phyloP scores from a whole-genome alignment of 2,888 invertebrate genomes.

The Drosophila borborema region DNA sequence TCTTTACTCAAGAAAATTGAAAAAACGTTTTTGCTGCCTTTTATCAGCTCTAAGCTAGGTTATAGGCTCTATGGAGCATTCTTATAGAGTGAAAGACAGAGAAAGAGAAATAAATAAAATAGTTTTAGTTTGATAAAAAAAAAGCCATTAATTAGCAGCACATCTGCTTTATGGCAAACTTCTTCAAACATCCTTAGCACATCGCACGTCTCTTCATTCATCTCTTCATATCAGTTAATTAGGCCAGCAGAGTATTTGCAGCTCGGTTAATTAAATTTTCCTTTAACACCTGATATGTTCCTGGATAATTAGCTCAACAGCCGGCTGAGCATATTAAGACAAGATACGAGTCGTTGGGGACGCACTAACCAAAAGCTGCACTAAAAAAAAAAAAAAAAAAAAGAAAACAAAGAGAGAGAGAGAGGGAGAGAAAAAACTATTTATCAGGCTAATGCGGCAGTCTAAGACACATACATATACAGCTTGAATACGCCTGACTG shows the following conservation, averaged over 20 bases:
- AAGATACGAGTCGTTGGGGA: neutral
- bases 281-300: conserved; percentile 6
- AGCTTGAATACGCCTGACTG: conserved; percentile 23
- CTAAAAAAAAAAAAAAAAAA: neutral
- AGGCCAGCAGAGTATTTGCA: neutral
- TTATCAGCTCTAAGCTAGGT: no score
- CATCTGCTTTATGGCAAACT: neutral
- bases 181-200: neutral
- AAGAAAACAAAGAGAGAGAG: neutral
- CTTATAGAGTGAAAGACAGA: no score
- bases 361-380: neutral
- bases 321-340: neutral
- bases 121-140: neutral
- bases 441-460: conserved; percentile 7
- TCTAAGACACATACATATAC: conserved; percentile 8
- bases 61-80: no score
- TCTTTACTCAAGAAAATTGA: no score
- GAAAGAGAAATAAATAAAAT: neutral
- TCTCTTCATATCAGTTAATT: neutral
- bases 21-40: no score
- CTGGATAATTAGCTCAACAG: conserved; percentile 6
- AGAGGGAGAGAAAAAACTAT: conserved; percentile 1
- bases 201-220: neutral
- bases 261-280: neutral
- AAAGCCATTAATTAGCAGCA: neutral